Conservation (phyloP, 2,888 invertebrate species). For the Stomorhina lunata region DNA sequence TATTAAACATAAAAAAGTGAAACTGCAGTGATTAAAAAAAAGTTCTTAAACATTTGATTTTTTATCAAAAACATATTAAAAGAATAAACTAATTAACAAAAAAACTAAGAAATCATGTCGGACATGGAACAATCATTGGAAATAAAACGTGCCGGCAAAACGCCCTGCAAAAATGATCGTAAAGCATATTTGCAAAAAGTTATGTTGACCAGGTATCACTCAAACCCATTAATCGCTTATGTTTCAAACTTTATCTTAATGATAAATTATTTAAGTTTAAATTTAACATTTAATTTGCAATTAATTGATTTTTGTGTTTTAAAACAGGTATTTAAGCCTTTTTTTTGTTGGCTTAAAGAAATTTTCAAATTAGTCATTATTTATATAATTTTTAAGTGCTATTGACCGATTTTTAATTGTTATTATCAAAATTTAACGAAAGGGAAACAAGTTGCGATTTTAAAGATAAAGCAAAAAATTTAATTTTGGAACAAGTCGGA, state of each 20-base stretch:
- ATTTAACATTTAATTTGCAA: not conserved
- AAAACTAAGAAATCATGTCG: too few species aligned
- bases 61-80: not conserved
- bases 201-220: slow-evolving; percentile 78
- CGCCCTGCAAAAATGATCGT: slow-evolving; percentile 79
- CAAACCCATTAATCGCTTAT: not conserved
- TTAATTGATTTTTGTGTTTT: not conserved
- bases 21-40: not conserved
- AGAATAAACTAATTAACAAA: not conserved
- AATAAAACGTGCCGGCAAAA: slow-evolving; percentile 74
- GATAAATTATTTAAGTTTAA: not conserved
- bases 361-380: not conserved
- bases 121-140: slow-evolving; percentile 75
- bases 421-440: slow-evolving; percentile 12
- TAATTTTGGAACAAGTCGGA: not conserved
- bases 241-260: not conserved
- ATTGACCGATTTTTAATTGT: slow-evolving; percentile 41
- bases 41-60: not conserved
- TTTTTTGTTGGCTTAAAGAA: not conserved
- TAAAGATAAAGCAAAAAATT: not conserved
- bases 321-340: slow-evolving; percentile 17
- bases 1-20: slow-evolving; percentile 2
- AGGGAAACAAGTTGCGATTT: slow-evolving; percentile 31
- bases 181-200: slow-evolving; percentile 79
- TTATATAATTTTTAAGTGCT: slow-evolving; percentile 27